A percentile compares a stretch with the other conserved stretches of the same genome.
These are phyloP conservation scores for Eriocheir sinensis DNA, from an alignment of 1,140 invertebrate species.

Conservation along the genomic window DNA sequence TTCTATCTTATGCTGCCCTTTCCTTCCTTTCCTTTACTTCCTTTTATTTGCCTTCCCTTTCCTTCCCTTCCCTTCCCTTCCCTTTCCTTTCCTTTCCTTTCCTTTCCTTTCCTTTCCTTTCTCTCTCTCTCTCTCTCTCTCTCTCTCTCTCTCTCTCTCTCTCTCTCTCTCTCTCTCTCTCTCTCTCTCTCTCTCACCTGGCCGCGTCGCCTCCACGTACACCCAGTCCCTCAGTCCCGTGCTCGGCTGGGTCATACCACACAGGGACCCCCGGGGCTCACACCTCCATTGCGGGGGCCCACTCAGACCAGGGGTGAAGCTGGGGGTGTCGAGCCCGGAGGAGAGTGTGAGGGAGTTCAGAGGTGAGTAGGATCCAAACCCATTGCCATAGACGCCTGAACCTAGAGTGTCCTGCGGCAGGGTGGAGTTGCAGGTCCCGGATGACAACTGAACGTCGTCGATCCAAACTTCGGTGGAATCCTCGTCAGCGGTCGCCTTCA, in stretches of 20 bases:
- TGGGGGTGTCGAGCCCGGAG: not conserved
- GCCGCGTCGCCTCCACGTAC: slow-evolving; percentile 45
- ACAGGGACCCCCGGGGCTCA: slow-evolving; percentile 54
- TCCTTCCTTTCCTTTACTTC: not conserved
- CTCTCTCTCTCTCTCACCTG: slow-evolving; percentile 36
- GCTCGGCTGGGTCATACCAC: slow-evolving; percentile 64
- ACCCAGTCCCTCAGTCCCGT: slow-evolving; percentile 63
- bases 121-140: not conserved
- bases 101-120: not conserved
- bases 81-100: not conserved
- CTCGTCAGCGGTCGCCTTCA: slow-evolving; percentile 44
- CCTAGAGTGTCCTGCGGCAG: not conserved
- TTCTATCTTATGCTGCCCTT: no score
- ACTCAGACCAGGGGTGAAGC: not conserved
- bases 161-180: not conserved
- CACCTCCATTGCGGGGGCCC: slow-evolving; percentile 59
- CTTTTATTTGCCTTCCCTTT: not conserved
- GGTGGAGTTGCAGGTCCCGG: slow-evolving; percentile 34
- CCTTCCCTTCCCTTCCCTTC: not conserved
- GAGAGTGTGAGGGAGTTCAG: not conserved
- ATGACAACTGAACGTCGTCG: slow-evolving; percentile 41
- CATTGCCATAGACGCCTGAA: not conserved
- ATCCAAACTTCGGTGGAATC: slow-evolving; percentile 50
- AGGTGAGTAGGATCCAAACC: not conserved
- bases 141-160: not conserved